Conservation (phyloP, 2,113 vertebrate species). For the Saguinus imperator region DNA sequence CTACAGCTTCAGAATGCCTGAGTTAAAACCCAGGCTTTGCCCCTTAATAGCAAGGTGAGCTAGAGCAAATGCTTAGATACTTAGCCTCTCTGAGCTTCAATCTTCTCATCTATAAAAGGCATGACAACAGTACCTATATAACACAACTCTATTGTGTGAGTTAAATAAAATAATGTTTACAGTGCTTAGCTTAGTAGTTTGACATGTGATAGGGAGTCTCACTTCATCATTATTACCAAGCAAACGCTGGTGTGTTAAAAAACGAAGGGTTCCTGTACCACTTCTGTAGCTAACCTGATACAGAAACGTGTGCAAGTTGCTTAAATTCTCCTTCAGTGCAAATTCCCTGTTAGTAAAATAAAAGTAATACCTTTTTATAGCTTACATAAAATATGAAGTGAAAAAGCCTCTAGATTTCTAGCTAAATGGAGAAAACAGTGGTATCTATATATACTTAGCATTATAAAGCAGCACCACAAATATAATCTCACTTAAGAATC, state of each 20-base stretch:
- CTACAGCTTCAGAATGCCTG: neutral
- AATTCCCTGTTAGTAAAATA: neutral
- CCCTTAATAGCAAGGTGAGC: neutral
- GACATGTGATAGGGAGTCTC: neutral
- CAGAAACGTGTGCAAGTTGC: neutral
- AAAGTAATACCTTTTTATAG: neutral
- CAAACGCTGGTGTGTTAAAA: neutral
- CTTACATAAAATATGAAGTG: neutral
- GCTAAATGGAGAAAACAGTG: neutral
- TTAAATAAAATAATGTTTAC: neutral
- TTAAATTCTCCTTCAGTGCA: neutral
- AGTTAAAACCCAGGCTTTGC: neutral
- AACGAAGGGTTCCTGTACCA: neutral
- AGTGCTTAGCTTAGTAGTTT: neutral
- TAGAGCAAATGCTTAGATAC: neutral
- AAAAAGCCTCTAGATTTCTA: neutral
- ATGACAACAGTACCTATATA: neutral
- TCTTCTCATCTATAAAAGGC: neutral
- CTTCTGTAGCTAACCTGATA: neutral
- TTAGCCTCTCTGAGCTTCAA: neutral
- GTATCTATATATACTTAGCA: neutral
- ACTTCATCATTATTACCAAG: neutral
- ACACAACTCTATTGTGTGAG: neutral
- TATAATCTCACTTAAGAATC: neutral
- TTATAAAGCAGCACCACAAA: neutral